These are phyloP conservation scores for Magallana angulata DNA, from an alignment of 1,140 invertebrate species.

Conservation along the genomic window DNA sequence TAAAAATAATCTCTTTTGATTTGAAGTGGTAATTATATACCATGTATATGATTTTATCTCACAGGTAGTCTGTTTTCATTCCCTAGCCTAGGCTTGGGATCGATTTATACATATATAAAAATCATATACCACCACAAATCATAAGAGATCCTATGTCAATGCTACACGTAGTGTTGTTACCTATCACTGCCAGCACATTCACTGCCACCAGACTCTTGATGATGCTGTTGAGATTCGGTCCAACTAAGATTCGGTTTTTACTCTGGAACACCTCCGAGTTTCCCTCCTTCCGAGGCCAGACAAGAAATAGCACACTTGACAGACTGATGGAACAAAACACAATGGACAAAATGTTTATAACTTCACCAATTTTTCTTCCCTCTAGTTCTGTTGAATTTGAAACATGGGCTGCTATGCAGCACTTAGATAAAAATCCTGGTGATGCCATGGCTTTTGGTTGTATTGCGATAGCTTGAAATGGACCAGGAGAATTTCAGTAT, in stretches of 20 bases:
- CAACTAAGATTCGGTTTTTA: constrained; percentile 49
- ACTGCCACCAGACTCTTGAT: constrained; percentile 50
- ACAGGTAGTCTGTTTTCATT: too few relatives aligned
- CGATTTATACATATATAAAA: too few relatives aligned
- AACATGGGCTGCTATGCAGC: constrained; percentile 31
- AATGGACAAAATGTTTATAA: constrained; percentile 50
- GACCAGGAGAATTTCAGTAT: neutral
- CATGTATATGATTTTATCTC: too few relatives aligned
- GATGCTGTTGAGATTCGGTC: constrained; percentile 52
- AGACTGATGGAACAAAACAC: constrained; percentile 51
- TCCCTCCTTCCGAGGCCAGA: constrained; percentile 48
- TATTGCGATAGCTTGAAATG: neutral
- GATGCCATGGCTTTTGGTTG: constrained; percentile 44
- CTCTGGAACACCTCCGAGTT: constrained; percentile 47
- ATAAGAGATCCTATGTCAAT: too few relatives aligned
- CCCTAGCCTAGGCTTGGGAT: too few relatives aligned
- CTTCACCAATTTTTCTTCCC: constrained; percentile 2
- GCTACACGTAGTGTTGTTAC: constrained; percentile 22
- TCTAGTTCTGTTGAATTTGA: constrained; percentile 23
- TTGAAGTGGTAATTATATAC: too few relatives aligned
- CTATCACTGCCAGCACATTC: constrained; percentile 50
- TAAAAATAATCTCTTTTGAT: too few relatives aligned
- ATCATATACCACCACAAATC: too few relatives aligned
- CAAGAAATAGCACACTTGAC: constrained; percentile 46
- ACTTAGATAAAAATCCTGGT: constrained; percentile 49